These are phyloP conservation scores for Macrosiphum euphorbiae DNA, from an alignment of 2,888 invertebrate species.

Conservation along the genomic window DNA sequence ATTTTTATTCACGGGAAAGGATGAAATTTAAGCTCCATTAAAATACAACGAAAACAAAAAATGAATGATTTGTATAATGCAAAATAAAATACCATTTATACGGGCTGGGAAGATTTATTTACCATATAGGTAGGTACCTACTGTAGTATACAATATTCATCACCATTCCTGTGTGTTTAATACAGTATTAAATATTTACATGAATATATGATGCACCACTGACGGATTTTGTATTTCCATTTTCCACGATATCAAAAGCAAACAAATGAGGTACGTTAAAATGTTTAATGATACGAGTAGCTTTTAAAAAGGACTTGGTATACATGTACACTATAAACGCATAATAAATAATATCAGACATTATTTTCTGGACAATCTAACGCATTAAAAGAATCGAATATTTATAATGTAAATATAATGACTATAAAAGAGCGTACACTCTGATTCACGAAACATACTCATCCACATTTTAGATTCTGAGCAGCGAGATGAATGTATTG, in stretches of 20 bases:
- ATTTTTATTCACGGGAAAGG: neutral
- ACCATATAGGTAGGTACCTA: neutral
- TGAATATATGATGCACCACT: neutral
- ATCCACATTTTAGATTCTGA: neutral
- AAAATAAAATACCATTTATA: neutral
- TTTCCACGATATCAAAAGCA: neutral
- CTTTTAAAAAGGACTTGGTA: neutral
- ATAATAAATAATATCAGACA: neutral
- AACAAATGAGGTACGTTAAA: constrained; percentile 39
- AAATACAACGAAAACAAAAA: constrained; percentile 15
- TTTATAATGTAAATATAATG: neutral
- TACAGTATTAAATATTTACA: neutral
- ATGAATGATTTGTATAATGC: neutral
- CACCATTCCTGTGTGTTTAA: neutral
- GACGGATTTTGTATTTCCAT: neutral
- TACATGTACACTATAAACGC: neutral
- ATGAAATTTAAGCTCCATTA: neutral
- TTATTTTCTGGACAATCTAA: constrained; percentile 16
- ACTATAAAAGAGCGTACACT: neutral
- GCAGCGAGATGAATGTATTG: no score
- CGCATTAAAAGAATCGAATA: constrained; percentile 28
- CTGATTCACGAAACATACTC: neutral
- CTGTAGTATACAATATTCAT: neutral
- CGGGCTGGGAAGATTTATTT: constrained; percentile 1
- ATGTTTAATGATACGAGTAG: constrained; percentile 46